phyloP scores from a whole-genome alignment of 2,888 invertebrate genomes.

The Phengaris arion region DNA sequence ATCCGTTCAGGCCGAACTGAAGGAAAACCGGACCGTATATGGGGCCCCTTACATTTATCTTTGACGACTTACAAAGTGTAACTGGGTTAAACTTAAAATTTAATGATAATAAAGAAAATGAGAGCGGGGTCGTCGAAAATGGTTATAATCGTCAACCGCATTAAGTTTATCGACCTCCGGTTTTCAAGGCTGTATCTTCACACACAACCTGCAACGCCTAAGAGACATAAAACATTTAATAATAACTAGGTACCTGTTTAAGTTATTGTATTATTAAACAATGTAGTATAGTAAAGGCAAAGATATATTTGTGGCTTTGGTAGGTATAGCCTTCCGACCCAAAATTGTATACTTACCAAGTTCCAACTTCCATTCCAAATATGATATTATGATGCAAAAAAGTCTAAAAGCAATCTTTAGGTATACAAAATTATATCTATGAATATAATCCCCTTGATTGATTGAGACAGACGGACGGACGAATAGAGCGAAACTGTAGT shows the following conservation, averaged over 20 bases:
- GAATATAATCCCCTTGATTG: too few species aligned
- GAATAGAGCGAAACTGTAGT: too few species aligned
- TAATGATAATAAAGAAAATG: slow-evolving; percentile 47
- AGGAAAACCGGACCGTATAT: too few species aligned
- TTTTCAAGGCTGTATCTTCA: slow-evolving; percentile 40
- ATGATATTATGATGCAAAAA: too few species aligned
- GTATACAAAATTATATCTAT: background rate
- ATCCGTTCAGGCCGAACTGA: too few species aligned
- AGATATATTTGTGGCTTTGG: background rate
- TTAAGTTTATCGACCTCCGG: slow-evolving; percentile 52
- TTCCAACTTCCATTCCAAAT: background rate
- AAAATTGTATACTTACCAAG: background rate
- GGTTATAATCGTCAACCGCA: slow-evolving; percentile 45
- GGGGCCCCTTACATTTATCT: background rate
- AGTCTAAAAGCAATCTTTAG: too few species aligned
- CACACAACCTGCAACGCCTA: slow-evolving; percentile 20
- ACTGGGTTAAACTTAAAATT: slow-evolving; percentile 29
- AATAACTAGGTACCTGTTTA: slow-evolving; percentile 1
- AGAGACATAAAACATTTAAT: slow-evolving; percentile 6
- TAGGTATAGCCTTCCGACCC: background rate
- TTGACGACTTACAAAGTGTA: background rate
- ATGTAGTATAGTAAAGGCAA: background rate
- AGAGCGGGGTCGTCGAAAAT: slow-evolving; percentile 57
- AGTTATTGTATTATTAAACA: slow-evolving; percentile 5
- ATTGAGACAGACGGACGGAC: too few species aligned